phyloP scores from a whole-genome alignment of 2,113 vertebrate species.

The Mesitornis unicolor region DNA sequence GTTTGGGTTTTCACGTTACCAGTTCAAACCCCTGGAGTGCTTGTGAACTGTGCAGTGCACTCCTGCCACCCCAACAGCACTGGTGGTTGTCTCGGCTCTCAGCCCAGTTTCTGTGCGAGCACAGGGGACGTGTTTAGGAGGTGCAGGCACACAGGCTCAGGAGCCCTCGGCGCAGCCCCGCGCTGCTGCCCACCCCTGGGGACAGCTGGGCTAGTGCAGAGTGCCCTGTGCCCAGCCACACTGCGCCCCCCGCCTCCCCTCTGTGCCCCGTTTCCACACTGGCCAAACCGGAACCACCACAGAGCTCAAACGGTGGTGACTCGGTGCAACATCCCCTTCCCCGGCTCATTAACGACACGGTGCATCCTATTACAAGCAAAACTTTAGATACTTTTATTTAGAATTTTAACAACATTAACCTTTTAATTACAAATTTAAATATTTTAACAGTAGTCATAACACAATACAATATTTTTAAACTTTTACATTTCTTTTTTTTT shows the following conservation, averaged over 20 bases:
- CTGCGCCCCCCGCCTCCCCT: not conserved
- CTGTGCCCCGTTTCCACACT: not conserved
- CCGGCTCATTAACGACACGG: constrained; percentile 63
- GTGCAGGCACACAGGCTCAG: not conserved
- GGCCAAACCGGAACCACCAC: not conserved
- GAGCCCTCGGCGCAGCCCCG: not conserved
- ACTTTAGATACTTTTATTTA: constrained; percentile 71
- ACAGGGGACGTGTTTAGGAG: not conserved
- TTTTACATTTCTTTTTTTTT: constrained; percentile 52
- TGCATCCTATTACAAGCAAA: constrained; percentile 69
- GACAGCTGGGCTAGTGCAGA: too few relatives aligned
- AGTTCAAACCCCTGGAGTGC: not conserved
- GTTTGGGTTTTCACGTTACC: not conserved
- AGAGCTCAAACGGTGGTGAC: not conserved
- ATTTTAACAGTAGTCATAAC: constrained; percentile 70
- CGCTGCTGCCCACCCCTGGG: not conserved
- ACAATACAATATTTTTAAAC: constrained; percentile 59
- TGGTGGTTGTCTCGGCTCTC: not conserved
- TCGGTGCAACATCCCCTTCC: constrained; percentile 28
- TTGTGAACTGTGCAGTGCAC: too few relatives aligned
- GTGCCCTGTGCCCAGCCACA: not conserved
- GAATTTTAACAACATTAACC: constrained; percentile 70
- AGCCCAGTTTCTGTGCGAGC: not conserved
- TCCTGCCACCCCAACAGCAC: not conserved
- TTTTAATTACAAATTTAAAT: constrained; percentile 72